Conservation (phyloP, 2,113 vertebrate species). For the Campylorhamphus procurvoides region DNA sequence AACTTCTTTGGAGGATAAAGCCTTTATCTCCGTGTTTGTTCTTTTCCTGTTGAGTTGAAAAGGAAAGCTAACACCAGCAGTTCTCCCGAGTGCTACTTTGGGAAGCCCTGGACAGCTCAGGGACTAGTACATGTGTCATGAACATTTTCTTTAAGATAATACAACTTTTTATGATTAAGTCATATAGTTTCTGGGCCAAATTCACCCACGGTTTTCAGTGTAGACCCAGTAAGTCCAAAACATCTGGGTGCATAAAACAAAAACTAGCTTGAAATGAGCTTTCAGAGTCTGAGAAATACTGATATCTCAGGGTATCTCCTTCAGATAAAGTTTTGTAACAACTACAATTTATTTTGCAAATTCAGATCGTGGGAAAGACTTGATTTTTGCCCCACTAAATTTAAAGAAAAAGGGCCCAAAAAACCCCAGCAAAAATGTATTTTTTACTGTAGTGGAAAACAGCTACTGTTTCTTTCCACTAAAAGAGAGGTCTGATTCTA, state of each 20-base stretch:
- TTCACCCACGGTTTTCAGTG: neutral
- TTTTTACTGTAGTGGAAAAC: neutral
- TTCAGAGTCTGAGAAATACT: neutral
- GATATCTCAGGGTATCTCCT: neutral
- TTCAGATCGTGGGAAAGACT: neutral
- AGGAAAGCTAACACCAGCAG: neutral
- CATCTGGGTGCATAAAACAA: neutral
- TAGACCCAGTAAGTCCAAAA: neutral
- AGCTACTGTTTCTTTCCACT: neutral
- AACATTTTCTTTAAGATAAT: neutral
- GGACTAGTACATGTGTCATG: neutral
- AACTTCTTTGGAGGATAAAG: neutral
- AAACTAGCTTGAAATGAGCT: neutral
- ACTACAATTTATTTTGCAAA: neutral
- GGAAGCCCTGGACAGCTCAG: neutral
- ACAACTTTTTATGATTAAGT: neutral
- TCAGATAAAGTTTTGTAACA: neutral
- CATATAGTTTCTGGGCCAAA: neutral
- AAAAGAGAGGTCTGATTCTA: neutral
- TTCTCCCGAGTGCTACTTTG: neutral
- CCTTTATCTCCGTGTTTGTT: slow-evolving; percentile 29
- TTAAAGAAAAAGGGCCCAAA: neutral
- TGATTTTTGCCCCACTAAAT: neutral
- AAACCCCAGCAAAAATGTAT: neutral
- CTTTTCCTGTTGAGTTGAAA: slow-evolving; percentile 9